Conservation (phyloP, 2,113 vertebrate genomes). For the Coryphaenoides rupestris region DNA sequence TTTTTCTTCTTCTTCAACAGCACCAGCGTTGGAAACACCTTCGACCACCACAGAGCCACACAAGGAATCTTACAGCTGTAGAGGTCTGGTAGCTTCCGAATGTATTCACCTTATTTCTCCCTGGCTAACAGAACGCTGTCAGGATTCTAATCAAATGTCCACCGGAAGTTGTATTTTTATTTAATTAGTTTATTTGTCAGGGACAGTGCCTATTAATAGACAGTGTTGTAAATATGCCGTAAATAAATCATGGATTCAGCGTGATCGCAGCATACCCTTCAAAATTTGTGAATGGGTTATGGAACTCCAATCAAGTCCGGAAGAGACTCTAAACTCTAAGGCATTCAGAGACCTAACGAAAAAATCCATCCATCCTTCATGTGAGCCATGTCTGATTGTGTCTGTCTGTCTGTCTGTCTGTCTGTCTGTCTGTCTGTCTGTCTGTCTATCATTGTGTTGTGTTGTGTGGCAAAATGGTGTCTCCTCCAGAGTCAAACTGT, state of each 20-base stretch:
- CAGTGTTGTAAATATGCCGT: background rate
- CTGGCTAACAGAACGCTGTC: no score
- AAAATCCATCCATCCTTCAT: no score
- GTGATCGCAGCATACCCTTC: background rate
- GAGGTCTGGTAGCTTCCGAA: conserved; percentile 33
- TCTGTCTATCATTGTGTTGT: no score
- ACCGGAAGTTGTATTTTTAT: no score
- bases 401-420: background rate
- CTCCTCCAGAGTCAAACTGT: no score
- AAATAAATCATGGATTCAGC: background rate
- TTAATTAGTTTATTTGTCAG: no score
- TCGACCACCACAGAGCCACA: background rate
- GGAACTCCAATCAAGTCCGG: no score
- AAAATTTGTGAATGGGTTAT: background rate
- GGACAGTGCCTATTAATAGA: no score
- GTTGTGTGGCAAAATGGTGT: no score
- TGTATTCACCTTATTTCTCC: conserved; percentile 1
- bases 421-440: conserved; percentile 46
- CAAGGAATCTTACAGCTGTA: conserved; percentile 7
- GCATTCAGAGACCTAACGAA: no score
- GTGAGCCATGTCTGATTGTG: background rate
- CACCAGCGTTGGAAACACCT: background rate
- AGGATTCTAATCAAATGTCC: no score
- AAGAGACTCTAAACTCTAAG: no score
- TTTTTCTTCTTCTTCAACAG: conserved; percentile 5